phyloP scores from a whole-genome alignment of 30 jellyfish, hydroid and myxozoan genomes.

The Hydractinia symbiolongicarpus region DNA sequence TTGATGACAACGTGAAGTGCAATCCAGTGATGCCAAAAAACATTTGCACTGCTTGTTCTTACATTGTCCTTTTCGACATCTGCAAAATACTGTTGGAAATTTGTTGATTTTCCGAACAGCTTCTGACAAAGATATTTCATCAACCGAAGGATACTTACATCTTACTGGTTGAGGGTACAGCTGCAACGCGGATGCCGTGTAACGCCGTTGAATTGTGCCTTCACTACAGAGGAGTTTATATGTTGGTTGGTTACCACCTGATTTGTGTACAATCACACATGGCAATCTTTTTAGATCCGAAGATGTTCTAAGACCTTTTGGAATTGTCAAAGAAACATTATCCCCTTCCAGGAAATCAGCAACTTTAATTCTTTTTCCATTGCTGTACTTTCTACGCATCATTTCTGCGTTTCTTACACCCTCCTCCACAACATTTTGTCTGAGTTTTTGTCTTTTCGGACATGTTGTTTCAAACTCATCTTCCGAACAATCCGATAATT shows the following conservation, averaged over 20 bases:
- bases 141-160: neutral
- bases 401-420: constrained; percentile 2
- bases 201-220: neutral
- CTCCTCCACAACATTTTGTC: neutral
- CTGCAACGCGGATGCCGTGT: constrained; percentile 18
- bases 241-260: constrained; percentile 7
- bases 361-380: constrained; percentile 6
- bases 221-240: neutral
- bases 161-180: constrained; percentile 8
- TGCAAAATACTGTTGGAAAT: too few species aligned
- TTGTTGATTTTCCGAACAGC: too few species aligned
- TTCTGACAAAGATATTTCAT: too few species aligned
- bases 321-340: constrained; percentile 9
- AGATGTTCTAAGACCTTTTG: neutral
- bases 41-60: too few species aligned
- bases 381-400: constrained; percentile 14
- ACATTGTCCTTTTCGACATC: too few species aligned
- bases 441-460: constrained; percentile 1
- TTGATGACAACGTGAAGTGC: too few species aligned
- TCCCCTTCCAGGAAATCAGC: constrained; percentile 13
- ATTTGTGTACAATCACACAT: constrained; percentile 4
- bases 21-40: too few species aligned
- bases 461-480: neutral
- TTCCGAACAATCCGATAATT: neutral
- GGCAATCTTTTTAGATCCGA: constrained; percentile 9